Conservation (phyloP, 1,140 invertebrate species). For the Drosophila gunungcola region DNA sequence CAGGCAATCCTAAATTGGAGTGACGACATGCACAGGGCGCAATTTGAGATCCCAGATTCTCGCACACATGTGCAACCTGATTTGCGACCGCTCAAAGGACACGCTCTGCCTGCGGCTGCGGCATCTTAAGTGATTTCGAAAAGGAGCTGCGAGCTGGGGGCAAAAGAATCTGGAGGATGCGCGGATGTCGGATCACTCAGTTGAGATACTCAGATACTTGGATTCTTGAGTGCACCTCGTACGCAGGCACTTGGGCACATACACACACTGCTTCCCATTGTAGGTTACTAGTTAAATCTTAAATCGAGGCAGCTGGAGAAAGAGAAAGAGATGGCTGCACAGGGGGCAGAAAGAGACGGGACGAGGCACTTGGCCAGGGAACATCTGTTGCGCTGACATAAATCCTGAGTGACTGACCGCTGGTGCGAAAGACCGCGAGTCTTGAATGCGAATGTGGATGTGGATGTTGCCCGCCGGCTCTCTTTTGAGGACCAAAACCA, state of each 20-base stretch:
- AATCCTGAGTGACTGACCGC: constrained; percentile 83
- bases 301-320: constrained; percentile 26
- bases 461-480: constrained; percentile 51
- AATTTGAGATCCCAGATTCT: constrained; percentile 23
- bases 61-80: constrained; percentile 62
- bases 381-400: constrained; percentile 82
- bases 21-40: constrained; percentile 38
- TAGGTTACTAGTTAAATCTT: constrained; percentile 72
- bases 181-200: constrained; percentile 44
- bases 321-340: constrained; percentile 14
- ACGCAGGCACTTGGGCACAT: constrained; percentile 69
- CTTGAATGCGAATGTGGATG: constrained; percentile 19
- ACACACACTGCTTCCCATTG: constrained; percentile 41
- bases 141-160: constrained; percentile 13
- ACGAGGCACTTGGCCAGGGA: constrained; percentile 59
- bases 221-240: constrained; percentile 60
- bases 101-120: constrained; percentile 57
- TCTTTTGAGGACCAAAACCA: constrained; percentile 29
- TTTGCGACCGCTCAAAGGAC: constrained; percentile 67
- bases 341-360: constrained; percentile 13
- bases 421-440: constrained; percentile 77
- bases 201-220: constrained; percentile 19
- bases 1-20: constrained; percentile 15
- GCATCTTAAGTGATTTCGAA: constrained; percentile 73
- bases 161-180: constrained; percentile 42